Base-by-base conservation (phyloP, 2,888 invertebrate species). In the Agelastica alni region DNA sequence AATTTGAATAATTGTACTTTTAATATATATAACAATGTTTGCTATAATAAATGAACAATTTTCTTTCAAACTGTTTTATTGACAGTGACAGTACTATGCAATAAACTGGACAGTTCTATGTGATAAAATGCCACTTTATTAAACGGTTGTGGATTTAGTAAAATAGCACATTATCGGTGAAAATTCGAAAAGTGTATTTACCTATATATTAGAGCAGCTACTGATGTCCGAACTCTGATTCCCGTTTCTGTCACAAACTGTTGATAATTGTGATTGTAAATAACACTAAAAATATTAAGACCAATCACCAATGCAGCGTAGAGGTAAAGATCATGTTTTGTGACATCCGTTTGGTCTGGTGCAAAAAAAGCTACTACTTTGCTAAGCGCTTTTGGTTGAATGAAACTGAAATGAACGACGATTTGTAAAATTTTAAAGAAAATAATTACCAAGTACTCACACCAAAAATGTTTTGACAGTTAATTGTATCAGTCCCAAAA, bases 161-260 rank as follows among this genome's bases (percentile, higher is more conserved):
- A n/a, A n/a, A n/a, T n/a, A n/a, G n/a, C n/a, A n/a, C n/a, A n/a
- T n/a, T n/a, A n/a, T n/a, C n/a, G n/a, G n/a, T n/a, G n/a, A n/a
- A n/a, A n/a, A n/a, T n/a, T 31, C 12, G n/a, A 12, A 3, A 31
- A 31, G n/a, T 9, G 16, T 1, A 36, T 3, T 36, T 36, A 39
- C 37, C 37, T 39, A 20, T 39, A 56, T 54, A 94, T 84, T 12
- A 93, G 79, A 0, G 90, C 87, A 66, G 91, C 90, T 67, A 89
- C 86, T 0, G 90, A 89, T 0, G 92, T 84, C n/a, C 92, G 79
- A 70, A 91, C 83, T 52, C 91, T 91, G 75, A 89, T 83, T 64
- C 89, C 87, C 43, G 88, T 79, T 28, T 90, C 85, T 13, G 86
- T 87, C 80, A 93, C 85, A 32, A 59, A 52, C 48, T 63, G 66